These are phyloP conservation scores for Prietella phreatophila DNA, from an alignment of 2,113 vertebrate species.

Conservation along the genomic window DNA sequence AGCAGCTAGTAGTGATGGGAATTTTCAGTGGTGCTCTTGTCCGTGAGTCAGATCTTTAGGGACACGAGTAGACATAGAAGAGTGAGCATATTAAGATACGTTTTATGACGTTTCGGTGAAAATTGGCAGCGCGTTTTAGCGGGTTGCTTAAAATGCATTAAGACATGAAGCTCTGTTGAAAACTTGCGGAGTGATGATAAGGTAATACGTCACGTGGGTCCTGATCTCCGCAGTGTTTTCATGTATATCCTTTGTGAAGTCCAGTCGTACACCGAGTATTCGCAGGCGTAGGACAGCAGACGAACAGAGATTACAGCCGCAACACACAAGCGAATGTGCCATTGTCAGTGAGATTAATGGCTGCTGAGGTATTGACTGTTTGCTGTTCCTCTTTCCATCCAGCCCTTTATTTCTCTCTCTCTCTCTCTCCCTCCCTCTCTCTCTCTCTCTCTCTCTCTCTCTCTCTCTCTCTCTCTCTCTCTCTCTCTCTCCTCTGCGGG, in stretches of 20 bases:
- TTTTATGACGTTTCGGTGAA: too few relatives aligned
- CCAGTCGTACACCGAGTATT: background rate
- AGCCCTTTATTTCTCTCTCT: background rate
- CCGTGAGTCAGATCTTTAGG: background rate
- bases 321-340: conserved; percentile 48
- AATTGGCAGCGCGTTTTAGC: background rate
- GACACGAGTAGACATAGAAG: background rate
- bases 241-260: background rate
- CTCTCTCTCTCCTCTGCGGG: background rate
- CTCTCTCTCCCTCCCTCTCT: background rate
- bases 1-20: background rate
- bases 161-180: background rate
- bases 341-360: conserved; percentile 70
- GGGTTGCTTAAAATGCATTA: background rate
- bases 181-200: background rate
- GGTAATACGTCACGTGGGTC: background rate
- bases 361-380: conserved; percentile 58
- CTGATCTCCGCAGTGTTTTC: conserved; percentile 1
- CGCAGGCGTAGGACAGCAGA: conserved; percentile 9
- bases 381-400: conserved; percentile 10
- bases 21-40: background rate
- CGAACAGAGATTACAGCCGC: conserved; percentile 30
- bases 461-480: background rate
- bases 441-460: background rate
- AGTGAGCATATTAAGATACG: background rate